Base-by-base conservation (phyloP, 2,113 vertebrate species). In the Oncorhynchus kisutch region DNA sequence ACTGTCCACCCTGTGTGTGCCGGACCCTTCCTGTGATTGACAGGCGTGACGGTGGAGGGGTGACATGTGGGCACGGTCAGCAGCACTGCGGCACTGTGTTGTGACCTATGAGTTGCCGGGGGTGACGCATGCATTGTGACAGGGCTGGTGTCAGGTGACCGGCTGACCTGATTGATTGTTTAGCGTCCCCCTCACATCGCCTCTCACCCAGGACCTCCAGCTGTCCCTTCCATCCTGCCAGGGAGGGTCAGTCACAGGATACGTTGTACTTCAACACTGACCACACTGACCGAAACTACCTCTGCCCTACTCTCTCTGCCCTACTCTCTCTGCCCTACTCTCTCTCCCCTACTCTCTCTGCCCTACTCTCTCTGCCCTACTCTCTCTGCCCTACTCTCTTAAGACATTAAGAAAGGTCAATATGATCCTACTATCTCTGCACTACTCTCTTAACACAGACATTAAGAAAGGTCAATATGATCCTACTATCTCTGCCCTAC, bases 81-180 rank as follows among this genome's bases (percentile, higher is more conserved):
- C 68, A 54, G 51, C 65, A 11, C 70, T 71, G 72, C 2, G 66
- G 22, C 76, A 71, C 66, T 54, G 20, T 25, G n/a, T n/a, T n/a
- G 59, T 72, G 51, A 13, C 45, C 68, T 39, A 29, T 70, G n/a
- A 48, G 29, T 13, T 34, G 66, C 66, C 29, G 14, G 18, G 29
- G 4, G 29, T 16, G 25, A 67, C 54, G 45, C 48, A 76, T 80
- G n/a, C 27, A 18, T 67, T 59, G 70, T 71, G 62, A 68, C 90
- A 91, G 79, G 82, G 78, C 85, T 90, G 54, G 90, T 82, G 84
- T 76, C 73, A 76, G 78, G 73, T 73, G 70, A 68, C 87, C 85
- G 75, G 85, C 81, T 48, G 67, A 81, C 83, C 62, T 77, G 62
- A 81, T 88, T 62, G 59, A 62, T 67, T 91, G 76, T 84, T 76